A percentile compares a stretch with the other conserved stretches of the same genome.
These are phyloP conservation scores for Sapajus apella DNA, from an alignment of 2,113 vertebrate genomes.

Conservation along the genomic window DNA sequence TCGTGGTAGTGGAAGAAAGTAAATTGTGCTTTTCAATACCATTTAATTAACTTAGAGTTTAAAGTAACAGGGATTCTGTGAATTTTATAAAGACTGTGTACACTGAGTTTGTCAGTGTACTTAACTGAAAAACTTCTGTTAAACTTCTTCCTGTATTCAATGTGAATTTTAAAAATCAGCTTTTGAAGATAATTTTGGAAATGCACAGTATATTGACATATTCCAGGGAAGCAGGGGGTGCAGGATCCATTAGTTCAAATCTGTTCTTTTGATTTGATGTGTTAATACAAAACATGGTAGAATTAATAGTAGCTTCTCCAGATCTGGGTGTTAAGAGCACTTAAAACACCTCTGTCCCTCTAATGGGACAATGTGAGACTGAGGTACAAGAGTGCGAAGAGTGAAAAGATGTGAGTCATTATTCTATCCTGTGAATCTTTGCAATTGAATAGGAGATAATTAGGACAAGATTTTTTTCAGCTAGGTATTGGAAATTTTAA, in stretches of 20 bases:
- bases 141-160: neutral
- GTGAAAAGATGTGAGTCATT: neutral
- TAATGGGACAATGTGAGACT: neutral
- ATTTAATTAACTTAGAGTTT: constrained; percentile 48
- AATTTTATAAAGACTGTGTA: neutral
- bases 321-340: constrained; percentile 30
- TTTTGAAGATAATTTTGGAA: constrained; percentile 33
- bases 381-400: neutral
- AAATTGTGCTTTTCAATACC: neutral
- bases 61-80: constrained; percentile 27
- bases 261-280: constrained; percentile 29
- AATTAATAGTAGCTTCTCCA: constrained; percentile 45
- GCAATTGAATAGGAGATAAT: constrained; percentile 45
- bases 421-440: neutral
- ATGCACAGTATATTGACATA: neutral
- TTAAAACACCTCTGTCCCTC: neutral
- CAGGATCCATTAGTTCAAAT: constrained; percentile 18
- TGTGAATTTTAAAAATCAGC: neutral
- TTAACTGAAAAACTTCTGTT: neutral
- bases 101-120: neutral
- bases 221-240: neutral
- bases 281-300: constrained; percentile 34
- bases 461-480: constrained; percentile 22
- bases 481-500: constrained; percentile 58
- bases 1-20: neutral